phyloP scores from a whole-genome alignment of 2,888 invertebrate genomes.

The Seira sanloemensis region DNA sequence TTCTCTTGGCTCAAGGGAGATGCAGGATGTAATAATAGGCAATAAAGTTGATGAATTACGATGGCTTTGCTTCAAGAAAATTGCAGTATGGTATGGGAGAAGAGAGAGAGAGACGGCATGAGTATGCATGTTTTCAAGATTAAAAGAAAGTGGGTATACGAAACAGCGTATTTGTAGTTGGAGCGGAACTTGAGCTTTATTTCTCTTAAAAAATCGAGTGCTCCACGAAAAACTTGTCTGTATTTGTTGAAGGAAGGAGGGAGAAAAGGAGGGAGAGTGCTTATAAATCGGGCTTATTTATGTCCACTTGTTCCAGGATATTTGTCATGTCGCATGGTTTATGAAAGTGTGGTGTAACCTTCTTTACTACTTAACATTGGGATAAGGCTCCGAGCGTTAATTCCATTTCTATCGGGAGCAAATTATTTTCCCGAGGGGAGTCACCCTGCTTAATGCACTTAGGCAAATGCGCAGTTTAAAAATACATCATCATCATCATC shows the following conservation, averaged over 20 bases:
- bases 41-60: conserved; percentile 62
- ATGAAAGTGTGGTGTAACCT: neutral
- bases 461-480: no score
- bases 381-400: neutral
- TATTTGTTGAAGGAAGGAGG: neutral
- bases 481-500: no score
- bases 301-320: conserved; percentile 14
- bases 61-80: conserved; percentile 30
- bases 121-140: conserved; percentile 11
- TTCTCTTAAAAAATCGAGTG: neutral
- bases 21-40: conserved; percentile 62
- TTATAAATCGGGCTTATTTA: conserved; percentile 9
- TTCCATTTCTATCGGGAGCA: neutral
- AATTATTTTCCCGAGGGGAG: conserved; percentile 9
- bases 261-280: neutral
- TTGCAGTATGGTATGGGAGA: neutral
- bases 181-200: neutral
- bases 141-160: conserved; percentile 3
- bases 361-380: neutral
- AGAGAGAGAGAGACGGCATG: conserved; percentile 10
- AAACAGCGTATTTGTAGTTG: neutral
- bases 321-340: conserved; percentile 11
- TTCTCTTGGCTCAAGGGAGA: conserved; percentile 38
- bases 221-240: neutral
- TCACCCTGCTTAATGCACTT: conserved; percentile 12